These are phyloP conservation scores for Eubucco bourcierii DNA, from an alignment of 2,113 vertebrate species.

Conservation along the genomic window DNA sequence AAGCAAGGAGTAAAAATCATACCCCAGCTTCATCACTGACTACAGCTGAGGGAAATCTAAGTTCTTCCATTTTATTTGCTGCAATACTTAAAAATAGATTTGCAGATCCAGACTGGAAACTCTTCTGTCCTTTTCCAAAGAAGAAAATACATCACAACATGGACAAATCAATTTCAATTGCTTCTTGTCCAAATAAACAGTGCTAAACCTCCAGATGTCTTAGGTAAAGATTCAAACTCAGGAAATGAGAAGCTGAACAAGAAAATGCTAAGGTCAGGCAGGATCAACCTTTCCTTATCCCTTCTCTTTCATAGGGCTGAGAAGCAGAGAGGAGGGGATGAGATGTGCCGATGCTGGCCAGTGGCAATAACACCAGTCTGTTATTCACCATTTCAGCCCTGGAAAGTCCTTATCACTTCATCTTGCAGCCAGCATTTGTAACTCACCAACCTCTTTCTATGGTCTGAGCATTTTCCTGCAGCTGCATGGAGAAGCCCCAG, in stretches of 20 bases:
- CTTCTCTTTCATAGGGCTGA: neutral
- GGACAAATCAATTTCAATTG: slow-evolving; percentile 23
- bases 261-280: slow-evolving; percentile 28
- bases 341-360: neutral
- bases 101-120: slow-evolving; percentile 14
- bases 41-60: neutral
- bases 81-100: slow-evolving; percentile 9
- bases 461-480: neutral
- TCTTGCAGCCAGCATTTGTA: neutral
- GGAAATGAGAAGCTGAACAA: slow-evolving; percentile 46
- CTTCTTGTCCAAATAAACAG: neutral
- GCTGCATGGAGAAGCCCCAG: neutral
- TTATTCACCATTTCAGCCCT: neutral
- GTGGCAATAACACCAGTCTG: neutral
- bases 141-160: neutral
- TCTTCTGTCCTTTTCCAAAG: neutral
- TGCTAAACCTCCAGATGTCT: slow-evolving; percentile 12
- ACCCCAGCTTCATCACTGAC: neutral
- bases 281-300: slow-evolving; percentile 16
- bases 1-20: neutral
- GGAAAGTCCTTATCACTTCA: neutral
- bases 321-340: neutral
- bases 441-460: neutral
- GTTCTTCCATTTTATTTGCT: slow-evolving; percentile 18
- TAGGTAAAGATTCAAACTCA: neutral